Evolutionary conservation across 2,888 invertebrate species (phyloP).

Genomic region (Tridacna crocea): DNA sequence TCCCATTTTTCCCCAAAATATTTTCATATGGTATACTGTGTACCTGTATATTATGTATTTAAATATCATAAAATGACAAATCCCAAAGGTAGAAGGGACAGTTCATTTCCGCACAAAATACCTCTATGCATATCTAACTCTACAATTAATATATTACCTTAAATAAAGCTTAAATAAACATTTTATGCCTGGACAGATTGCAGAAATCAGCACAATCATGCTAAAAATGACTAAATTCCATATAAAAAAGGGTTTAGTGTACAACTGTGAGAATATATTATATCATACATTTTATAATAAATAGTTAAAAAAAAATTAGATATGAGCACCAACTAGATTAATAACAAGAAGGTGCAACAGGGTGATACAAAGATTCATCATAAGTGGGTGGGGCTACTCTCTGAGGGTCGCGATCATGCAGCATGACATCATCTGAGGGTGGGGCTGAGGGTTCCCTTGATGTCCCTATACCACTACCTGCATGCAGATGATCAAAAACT

Average conservation of each 20-base stretch:
- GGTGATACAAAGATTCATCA: conserved; percentile 46
- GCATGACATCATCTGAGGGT: conserved; percentile 27
- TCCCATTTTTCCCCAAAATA: neutral
- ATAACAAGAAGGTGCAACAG: conserved; percentile 39
- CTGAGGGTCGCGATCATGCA: conserved; percentile 44
- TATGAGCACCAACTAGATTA: conserved; percentile 4
- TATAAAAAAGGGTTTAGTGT: neutral
- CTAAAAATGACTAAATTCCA: neutral
- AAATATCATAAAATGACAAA: neutral
- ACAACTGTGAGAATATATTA: neutral
- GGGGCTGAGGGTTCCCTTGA: conserved; percentile 14
- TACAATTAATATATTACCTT: too few relatives aligned
- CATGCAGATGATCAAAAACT: neutral
- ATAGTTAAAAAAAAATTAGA: neutral
- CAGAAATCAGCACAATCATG: neutral
- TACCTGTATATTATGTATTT: neutral
- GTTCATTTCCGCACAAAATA: too few relatives aligned
- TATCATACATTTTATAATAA: too few relatives aligned
- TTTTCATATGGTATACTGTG: neutral
- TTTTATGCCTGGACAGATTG: neutral
- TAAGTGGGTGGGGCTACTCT: conserved; percentile 55
- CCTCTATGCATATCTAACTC: too few relatives aligned
- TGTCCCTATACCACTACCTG: neutral
- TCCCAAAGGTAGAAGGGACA: too few relatives aligned
- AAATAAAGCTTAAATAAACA: neutral